These are phyloP conservation scores for Todiramphus saurophagus DNA, from an alignment of 2,113 vertebrate species.

Conservation along the genomic window DNA sequence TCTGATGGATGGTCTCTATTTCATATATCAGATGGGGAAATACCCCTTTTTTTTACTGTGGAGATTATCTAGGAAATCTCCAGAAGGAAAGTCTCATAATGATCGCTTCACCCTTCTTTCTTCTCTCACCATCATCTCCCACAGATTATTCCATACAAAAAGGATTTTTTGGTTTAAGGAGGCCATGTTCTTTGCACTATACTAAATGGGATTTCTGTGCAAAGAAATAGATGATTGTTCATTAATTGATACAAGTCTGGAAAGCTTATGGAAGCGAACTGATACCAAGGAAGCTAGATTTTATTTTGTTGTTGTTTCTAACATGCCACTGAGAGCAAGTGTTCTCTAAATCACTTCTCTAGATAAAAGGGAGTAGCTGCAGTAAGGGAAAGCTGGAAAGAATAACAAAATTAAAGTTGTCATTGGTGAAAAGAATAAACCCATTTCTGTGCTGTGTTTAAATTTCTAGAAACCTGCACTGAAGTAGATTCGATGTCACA, in stretches of 20 bases:
- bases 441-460: not conserved
- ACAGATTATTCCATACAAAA: not conserved
- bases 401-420: not conserved
- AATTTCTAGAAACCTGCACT: not conserved
- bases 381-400: not conserved
- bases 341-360: not conserved
- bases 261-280: not conserved
- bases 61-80: not conserved
- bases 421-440: not conserved
- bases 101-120: not conserved
- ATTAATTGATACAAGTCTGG: not conserved
- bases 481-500: not conserved
- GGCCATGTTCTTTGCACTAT: not conserved
- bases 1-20: not conserved
- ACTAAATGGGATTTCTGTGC: not conserved
- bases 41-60: not conserved
- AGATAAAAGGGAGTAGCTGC: not conserved
- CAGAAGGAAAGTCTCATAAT: not conserved
- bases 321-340: not conserved
- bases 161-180: not conserved
- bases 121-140: not conserved
- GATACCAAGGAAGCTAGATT: not conserved
- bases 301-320: not conserved
- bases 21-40: not conserved
- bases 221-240: not conserved